A percentile compares a stretch with the other conserved stretches of the same genome.
phyloP scores from a whole-genome alignment of 2,888 invertebrate genomes.

The Synergus japonicus region DNA sequence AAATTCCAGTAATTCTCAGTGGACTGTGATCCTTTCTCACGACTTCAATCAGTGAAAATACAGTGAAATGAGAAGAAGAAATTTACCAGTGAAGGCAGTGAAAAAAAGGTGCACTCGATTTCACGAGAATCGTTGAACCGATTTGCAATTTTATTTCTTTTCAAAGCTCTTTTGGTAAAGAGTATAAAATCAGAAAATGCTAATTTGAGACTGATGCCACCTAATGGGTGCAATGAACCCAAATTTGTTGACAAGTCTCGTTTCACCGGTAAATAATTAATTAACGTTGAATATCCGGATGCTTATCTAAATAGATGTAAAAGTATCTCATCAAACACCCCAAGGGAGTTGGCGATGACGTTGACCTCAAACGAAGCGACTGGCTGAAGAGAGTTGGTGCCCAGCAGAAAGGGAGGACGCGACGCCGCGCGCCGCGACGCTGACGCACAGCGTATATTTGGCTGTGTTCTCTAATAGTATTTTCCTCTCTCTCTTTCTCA shows the following conservation, averaged over 20 bases:
- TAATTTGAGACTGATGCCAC: neutral
- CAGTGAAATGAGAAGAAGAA: neutral
- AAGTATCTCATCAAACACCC: conserved; percentile 32
- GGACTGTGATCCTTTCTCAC: too few relatives aligned
- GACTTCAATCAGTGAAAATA: too few relatives aligned
- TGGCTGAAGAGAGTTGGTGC: conserved; percentile 58
- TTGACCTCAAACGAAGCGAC: conserved; percentile 74
- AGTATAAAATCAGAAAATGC: too few relatives aligned
- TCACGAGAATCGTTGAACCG: neutral
- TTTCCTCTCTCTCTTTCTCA: conserved; percentile 32
- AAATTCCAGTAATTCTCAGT: too few relatives aligned
- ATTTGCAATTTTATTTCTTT: too few relatives aligned
- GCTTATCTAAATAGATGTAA: conserved; percentile 37
- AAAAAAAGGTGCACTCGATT: too few relatives aligned
- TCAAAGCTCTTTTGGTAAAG: too few relatives aligned
- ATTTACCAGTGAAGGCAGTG: too few relatives aligned
- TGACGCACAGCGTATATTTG: conserved; percentile 77
- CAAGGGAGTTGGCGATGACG: conserved; percentile 69
- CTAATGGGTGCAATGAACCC: neutral
- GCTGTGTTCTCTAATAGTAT: conserved; percentile 60
- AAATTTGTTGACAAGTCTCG: neutral
- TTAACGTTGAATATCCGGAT: conserved; percentile 13
- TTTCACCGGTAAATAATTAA: conserved; percentile 17
- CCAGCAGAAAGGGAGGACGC: conserved; percentile 67
- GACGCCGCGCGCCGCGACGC: conserved; percentile 77